These are phyloP conservation scores for Pycnomerus fuliginosus DNA, from an alignment of 2,888 invertebrate genomes.

Conservation along the genomic window DNA sequence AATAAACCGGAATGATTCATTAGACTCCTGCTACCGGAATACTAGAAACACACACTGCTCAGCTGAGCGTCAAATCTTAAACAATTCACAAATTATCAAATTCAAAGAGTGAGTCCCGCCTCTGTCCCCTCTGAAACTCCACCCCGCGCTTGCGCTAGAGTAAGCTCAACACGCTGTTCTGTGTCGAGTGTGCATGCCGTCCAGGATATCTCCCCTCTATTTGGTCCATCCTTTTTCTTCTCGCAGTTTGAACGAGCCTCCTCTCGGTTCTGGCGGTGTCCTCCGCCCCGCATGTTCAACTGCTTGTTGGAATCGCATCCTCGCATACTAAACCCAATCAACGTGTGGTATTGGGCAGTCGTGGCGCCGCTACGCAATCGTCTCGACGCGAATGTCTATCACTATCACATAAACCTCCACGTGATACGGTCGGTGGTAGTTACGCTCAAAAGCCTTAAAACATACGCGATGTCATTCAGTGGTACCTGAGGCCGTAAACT, in stretches of 20 bases:
- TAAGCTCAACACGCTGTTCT: slow-evolving; percentile 38
- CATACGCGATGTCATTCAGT: slow-evolving; percentile 42
- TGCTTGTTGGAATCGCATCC: slow-evolving; percentile 43
- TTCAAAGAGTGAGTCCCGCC: slow-evolving; percentile 49
- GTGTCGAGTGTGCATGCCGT: slow-evolving; percentile 37
- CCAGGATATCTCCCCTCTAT: slow-evolving; percentile 41
- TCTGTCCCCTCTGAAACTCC: slow-evolving; percentile 46
- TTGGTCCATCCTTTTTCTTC: slow-evolving; percentile 35
- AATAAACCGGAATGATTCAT: slow-evolving; percentile 36
- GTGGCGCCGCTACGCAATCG: slow-evolving; percentile 53
- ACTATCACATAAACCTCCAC: slow-evolving; percentile 53
- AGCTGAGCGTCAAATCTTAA: slow-evolving; percentile 53
- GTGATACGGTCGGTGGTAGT: slow-evolving; percentile 52
- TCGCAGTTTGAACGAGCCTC: slow-evolving; percentile 14
- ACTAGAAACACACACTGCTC: slow-evolving; percentile 41
- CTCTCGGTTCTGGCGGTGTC: slow-evolving; percentile 28
- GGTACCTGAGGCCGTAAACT: slow-evolving; percentile 42
- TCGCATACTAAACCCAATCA: slow-evolving; percentile 58
- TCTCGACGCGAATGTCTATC: slow-evolving; percentile 50
- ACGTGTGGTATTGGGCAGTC: slow-evolving; percentile 57
- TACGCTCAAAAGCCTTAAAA: slow-evolving; percentile 28
- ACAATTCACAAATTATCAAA: slow-evolving; percentile 55
- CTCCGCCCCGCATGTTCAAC: slow-evolving; percentile 41
- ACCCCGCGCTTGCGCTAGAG: slow-evolving; percentile 50
- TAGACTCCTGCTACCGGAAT: slow-evolving; percentile 44